phyloP scores from a whole-genome alignment of 2,888 invertebrate species.

The Mechanitis mazaeus region DNA sequence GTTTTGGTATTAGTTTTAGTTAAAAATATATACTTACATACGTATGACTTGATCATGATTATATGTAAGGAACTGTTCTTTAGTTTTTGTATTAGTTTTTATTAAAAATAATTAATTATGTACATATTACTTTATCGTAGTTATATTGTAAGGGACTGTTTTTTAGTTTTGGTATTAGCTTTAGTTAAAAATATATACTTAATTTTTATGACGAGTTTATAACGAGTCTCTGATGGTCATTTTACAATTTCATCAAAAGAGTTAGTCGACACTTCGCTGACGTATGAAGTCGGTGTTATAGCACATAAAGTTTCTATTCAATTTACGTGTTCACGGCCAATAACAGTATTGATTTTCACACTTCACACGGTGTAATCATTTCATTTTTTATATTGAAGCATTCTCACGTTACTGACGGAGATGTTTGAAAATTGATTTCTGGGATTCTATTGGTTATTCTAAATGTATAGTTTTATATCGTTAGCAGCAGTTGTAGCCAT shows the following conservation, averaged over 20 bases:
- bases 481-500: not conserved
- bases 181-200: too few species aligned
- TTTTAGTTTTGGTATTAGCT: too few species aligned
- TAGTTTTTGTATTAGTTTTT: too few species aligned
- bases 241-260: not conserved
- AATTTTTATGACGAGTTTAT: too few species aligned
- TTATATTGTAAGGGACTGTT: too few species aligned
- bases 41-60: too few species aligned
- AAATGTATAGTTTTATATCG: not conserved
- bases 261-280: not conserved
- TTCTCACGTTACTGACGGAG: constrained; percentile 46
- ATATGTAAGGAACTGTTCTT: too few species aligned
- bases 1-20: not conserved
- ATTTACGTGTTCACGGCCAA: constrained; percentile 37
- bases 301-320: constrained; percentile 33
- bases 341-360: constrained; percentile 48
- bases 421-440: constrained; percentile 31
- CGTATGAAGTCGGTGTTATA: not conserved
- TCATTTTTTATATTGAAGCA: constrained; percentile 42
- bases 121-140: too few species aligned
- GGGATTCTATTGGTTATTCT: constrained; percentile 7
- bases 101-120: too few species aligned
- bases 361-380: constrained; percentile 52
- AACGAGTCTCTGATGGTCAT: not conserved
- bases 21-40: too few species aligned